These are phyloP conservation scores for Himalopsyche kuldschensis DNA, from an alignment of 2,888 invertebrate genomes.

Conservation along the genomic window DNA sequence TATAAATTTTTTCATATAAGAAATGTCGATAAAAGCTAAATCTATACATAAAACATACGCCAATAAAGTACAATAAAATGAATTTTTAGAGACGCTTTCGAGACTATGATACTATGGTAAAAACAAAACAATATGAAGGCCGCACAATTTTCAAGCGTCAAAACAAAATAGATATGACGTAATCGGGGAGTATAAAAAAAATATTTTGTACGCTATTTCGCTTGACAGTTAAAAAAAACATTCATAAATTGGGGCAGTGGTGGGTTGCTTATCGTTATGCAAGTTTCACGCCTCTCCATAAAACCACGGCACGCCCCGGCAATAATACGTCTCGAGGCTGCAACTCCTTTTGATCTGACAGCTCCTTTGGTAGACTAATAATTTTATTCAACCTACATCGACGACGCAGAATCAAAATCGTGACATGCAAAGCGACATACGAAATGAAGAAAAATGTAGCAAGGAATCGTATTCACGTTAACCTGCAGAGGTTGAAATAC, in stretches of 20 bases:
- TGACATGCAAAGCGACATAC: background rate
- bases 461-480: background rate
- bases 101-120: too few species aligned
- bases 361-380: background rate
- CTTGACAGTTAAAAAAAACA: too few species aligned
- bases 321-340: background rate
- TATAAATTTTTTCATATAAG: too few species aligned
- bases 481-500: background rate
- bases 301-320: background rate
- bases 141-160: too few species aligned
- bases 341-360: background rate
- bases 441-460: background rate
- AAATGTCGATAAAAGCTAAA: too few species aligned
- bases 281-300: background rate
- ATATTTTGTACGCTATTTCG: too few species aligned
- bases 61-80: too few species aligned
- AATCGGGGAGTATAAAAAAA: too few species aligned
- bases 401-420: background rate
- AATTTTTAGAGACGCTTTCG: too few species aligned
- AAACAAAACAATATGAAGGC: too few species aligned
- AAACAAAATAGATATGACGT: too few species aligned
- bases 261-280: background rate
- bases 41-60: too few species aligned
- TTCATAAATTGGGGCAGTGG: background rate
- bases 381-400: background rate